Percentiles rank a stretch among this genome's conserved stretches.
These are phyloP conservation scores for Thamnophis elegans DNA, from an alignment of 2,797 vertebrate species.

Conservation along the genomic window DNA sequence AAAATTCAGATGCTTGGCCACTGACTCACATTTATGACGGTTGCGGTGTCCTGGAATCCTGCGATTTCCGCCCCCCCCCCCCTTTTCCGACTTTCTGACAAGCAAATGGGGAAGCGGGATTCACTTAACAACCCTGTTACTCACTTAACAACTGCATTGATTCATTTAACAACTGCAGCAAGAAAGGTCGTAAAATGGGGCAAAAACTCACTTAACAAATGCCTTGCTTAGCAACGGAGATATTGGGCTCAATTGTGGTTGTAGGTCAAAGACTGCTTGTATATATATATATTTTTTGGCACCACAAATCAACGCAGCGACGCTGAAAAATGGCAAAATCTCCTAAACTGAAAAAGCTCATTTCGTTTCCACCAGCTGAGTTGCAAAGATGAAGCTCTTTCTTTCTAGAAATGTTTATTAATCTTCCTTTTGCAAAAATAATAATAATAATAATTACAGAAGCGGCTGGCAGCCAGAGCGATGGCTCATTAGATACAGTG, in stretches of 20 bases:
- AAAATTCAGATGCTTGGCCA: too few species aligned
- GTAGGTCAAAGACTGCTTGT: background rate
- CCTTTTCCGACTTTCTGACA: too few species aligned
- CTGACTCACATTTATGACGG: background rate
- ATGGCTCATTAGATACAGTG: background rate
- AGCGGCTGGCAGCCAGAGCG: background rate
- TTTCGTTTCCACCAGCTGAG: background rate
- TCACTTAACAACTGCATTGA: too few species aligned
- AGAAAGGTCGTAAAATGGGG: background rate
- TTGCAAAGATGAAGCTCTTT: background rate
- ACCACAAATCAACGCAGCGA: background rate
- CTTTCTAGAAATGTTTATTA: background rate
- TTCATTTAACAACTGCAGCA: background rate
- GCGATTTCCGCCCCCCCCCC: too few species aligned
- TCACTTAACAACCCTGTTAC: too few species aligned
- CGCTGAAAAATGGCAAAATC: background rate
- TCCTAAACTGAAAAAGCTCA: background rate
- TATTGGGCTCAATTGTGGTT: background rate
- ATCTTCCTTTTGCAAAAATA: background rate
- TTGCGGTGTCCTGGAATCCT: background rate
- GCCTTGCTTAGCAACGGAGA: background rate
- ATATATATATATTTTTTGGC: background rate
- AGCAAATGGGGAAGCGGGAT: too few species aligned
- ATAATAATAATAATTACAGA: background rate
- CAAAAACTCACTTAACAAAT: background rate